Base-by-base conservation (phyloP, 2,888 invertebrate species). In the Phengaris arion region DNA sequence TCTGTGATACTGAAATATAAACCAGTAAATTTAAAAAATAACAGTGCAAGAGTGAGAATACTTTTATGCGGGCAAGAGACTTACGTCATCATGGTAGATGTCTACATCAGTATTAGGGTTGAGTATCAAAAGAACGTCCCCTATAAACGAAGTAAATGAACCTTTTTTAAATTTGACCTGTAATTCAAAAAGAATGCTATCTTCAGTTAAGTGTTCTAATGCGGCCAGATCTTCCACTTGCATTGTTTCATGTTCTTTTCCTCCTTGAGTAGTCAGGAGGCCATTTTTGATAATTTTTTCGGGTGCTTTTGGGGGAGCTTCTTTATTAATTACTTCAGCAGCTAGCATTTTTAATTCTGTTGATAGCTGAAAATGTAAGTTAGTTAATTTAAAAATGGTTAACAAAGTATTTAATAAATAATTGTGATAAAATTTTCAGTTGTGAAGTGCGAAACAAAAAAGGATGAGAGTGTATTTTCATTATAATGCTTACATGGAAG, bases 141-240 rank as follows among this genome's bases (percentile, higher is more conserved):
- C 98, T 74, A 97, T 93, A 82, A 96, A 98, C 13, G 96, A 96
- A 80, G 96, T 97, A 80, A 95, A 96, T 76, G 94, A 94, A 22
- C 96, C 96, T 82, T 94, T 94, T 48, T 94, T 92, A 82, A 96
- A 90, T 82, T 97, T 95, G 74, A 95, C 95, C 81, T 96, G 95
- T 52, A 98, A 85, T 82, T 96, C 95, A 59, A 95, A 94, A 35
- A 97, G 84, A 72, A 98, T 94, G 73, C 92, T 89, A 75, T 96
- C 96, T 85, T 98, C 97, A n/a, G 95, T 95, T 6, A 97, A 91
- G 76, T 94, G 91, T 78, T 97, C 96, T 72, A 98, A 87, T 5
- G 96, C 96, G 0, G 97, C 97, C 78, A 98, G 91, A 90, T 98
- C 98, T 91, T 98, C 98, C 0, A 96, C 95, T 83, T 95, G 95